Percentiles rank a stretch among this genome's conserved stretches.
Evolutionary conservation across 2,113 vertebrate genomes (phyloP).

Genomic region (Hippocampus abdominalis): DNA sequence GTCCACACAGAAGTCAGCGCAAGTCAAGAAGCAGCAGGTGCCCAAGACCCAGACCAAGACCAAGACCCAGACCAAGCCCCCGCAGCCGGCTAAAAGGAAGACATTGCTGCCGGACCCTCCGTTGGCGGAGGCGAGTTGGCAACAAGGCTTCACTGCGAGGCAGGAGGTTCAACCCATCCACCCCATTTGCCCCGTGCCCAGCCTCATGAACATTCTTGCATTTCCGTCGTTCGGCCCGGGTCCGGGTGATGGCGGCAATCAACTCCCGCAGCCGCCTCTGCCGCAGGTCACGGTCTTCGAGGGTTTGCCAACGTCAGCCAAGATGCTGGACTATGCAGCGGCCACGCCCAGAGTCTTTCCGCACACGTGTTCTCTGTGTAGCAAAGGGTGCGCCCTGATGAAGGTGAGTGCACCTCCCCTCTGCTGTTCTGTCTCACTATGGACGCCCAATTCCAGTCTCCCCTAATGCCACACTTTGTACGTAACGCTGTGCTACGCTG

Average conservation of each 20-base stretch:
- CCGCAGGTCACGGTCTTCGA: slow-evolving; percentile 45
- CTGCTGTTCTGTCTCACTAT: slow-evolving; percentile 18
- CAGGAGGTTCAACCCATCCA: slow-evolving; percentile 29
- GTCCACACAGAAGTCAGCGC: not conserved
- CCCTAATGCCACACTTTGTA: not conserved
- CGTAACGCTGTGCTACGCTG: not conserved
- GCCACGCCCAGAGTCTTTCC: slow-evolving; percentile 87
- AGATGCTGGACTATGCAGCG: slow-evolving; percentile 94
- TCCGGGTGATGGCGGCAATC: not conserved
- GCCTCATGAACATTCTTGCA: not conserved
- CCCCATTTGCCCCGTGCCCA: not conserved
- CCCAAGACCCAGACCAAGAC: not conserved
- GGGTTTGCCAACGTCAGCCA: slow-evolving; percentile 78
- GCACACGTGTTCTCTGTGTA: slow-evolving; percentile 97
- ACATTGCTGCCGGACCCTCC: not conserved
- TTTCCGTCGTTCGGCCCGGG: not conserved
- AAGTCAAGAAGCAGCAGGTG: not conserved
- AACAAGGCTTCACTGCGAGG: not conserved
- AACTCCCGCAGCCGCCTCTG: not conserved
- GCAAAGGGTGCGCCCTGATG: slow-evolving; percentile 85
- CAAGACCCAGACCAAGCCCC: not conserved
- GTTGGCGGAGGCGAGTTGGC: slow-evolving; percentile 3
- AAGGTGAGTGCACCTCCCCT: slow-evolving; percentile 83
- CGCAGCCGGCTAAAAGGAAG: not conserved
- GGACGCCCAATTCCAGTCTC: not conserved